These are phyloP conservation scores for Patella pellucida DNA, from an alignment of 2,888 invertebrate species.

Conservation along the genomic window DNA sequence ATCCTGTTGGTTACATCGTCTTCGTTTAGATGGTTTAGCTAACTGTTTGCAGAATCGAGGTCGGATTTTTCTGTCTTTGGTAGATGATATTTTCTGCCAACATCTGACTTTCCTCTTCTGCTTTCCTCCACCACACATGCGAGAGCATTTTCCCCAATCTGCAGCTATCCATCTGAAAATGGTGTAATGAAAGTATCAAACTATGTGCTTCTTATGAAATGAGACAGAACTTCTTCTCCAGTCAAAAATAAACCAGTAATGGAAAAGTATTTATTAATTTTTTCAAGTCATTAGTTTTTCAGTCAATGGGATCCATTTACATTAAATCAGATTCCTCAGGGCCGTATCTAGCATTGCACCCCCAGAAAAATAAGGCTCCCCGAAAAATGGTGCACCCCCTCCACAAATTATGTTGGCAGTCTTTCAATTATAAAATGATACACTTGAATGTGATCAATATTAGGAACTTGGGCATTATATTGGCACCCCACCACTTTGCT, in stretches of 20 bases:
- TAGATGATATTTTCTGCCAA: constrained; percentile 60
- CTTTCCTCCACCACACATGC: constrained; percentile 78
- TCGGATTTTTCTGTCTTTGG: constrained; percentile 38
- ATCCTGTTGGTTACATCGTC: constrained; percentile 56
- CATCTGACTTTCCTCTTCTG: constrained; percentile 78
- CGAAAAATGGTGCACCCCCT: too few species aligned
- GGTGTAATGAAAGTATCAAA: neutral
- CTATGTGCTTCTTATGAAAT: neutral
- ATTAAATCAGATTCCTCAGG: too few species aligned
- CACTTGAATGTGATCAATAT: too few species aligned
- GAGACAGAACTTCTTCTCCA: neutral
- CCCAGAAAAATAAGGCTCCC: too few species aligned
- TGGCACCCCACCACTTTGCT: too few species aligned
- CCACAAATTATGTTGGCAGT: too few species aligned
- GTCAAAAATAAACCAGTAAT: neutral
- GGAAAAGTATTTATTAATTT: too few species aligned
- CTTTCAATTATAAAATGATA: too few species aligned
- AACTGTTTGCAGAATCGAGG: constrained; percentile 42
- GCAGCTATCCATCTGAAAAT: constrained; percentile 45
- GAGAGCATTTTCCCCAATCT: constrained; percentile 74
- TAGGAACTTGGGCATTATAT: too few species aligned
- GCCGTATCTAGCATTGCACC: too few species aligned
- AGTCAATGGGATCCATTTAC: too few species aligned
- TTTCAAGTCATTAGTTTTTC: too few species aligned
- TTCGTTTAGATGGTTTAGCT: constrained; percentile 45